Evolutionary conservation across 1,140 invertebrate species (phyloP).

Genomic region (Chrysoperla carnea): DNA sequence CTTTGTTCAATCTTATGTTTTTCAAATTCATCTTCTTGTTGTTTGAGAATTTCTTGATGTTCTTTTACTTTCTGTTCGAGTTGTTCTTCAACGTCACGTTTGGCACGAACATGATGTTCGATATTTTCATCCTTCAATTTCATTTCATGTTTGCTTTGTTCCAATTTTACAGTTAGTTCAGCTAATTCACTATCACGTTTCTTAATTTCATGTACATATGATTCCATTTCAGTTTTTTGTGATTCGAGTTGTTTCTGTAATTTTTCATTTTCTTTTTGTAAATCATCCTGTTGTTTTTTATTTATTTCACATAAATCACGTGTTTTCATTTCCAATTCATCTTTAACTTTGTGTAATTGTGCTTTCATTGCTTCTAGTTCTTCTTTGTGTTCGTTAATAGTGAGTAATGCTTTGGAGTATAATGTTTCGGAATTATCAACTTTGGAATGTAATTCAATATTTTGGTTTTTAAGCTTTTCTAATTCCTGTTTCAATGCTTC

Average conservation of each 20-base stretch:
- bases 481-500: constrained; percentile 12
- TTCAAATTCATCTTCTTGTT: too few species aligned
- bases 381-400: constrained; percentile 17
- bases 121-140: constrained; percentile 8
- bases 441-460: too few species aligned
- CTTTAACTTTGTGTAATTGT: constrained; percentile 21
- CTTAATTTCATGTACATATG: constrained; percentile 24
- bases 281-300: constrained; percentile 18
- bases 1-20: too few species aligned
- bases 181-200: constrained; percentile 27
- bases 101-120: constrained; percentile 7
- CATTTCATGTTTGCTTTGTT: constrained; percentile 21
- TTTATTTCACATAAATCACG: constrained; percentile 2
- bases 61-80: not conserved
- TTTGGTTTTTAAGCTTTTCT: constrained; percentile 16
- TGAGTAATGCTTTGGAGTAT: constrained; percentile 7
- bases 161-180: constrained; percentile 22
- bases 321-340: constrained; percentile 14
- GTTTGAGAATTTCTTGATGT: too few species aligned
- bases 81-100: constrained; percentile 7
- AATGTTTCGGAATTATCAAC: too few species aligned
- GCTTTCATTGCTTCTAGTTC: constrained; percentile 18
- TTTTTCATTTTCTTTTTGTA: constrained; percentile 33
- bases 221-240: constrained; percentile 30
- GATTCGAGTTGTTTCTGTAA: constrained; percentile 35